phyloP scores from a whole-genome alignment of 2,113 vertebrate genomes.

The Columba livia region DNA sequence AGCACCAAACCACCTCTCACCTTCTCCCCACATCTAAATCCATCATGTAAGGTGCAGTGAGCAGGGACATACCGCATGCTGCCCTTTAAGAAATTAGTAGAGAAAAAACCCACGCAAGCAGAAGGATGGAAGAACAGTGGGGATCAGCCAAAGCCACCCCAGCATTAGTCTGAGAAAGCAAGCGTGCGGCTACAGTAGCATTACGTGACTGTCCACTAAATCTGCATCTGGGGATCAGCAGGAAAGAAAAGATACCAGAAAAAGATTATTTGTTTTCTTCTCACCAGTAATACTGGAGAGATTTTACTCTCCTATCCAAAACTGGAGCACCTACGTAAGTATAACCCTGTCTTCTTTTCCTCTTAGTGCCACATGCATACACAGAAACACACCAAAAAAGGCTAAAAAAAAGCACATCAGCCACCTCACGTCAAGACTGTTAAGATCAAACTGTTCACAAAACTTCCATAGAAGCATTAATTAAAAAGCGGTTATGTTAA shows the following conservation, averaged over 20 bases:
- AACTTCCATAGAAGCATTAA: not conserved
- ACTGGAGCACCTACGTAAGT: not conserved
- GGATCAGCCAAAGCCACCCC: not conserved
- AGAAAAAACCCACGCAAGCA: accelerated
- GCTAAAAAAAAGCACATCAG: not conserved
- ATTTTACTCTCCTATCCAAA: not conserved
- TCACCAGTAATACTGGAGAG: not conserved
- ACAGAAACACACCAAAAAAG: not conserved
- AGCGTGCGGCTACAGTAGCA: not conserved
- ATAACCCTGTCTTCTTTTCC: not conserved
- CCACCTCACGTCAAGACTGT: not conserved
- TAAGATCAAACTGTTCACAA: not conserved
- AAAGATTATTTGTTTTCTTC: not conserved
- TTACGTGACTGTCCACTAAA: not conserved
- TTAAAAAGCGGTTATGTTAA: not conserved
- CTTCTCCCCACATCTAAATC: not conserved
- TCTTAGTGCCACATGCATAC: not conserved
- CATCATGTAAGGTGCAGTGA: not conserved
- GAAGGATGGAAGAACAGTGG: not conserved
- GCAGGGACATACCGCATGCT: not conserved
- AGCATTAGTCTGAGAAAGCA: not conserved
- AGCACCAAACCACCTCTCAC: not conserved
- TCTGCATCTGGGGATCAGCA: not conserved
- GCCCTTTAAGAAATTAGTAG: not conserved
- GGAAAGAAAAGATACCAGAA: not conserved